Conservation (phyloP, 2,888 invertebrate genomes). For the Drosophila formosana region DNA sequence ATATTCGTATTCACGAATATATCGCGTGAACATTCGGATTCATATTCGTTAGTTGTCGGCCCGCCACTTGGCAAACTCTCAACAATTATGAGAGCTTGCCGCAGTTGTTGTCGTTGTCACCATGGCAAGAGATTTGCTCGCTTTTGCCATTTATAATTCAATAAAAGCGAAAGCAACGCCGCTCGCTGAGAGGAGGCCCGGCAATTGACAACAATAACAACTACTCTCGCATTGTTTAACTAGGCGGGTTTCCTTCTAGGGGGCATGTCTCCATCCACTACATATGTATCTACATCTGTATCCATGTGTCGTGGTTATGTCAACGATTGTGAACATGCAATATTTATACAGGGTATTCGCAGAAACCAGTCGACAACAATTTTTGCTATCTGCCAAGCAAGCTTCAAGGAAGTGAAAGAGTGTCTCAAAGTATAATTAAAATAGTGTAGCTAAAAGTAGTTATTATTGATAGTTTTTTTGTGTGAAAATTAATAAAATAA, state of each 20-base stretch:
- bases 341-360: conserved; percentile 31
- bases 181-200: conserved; percentile 65
- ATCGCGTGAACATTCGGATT: conserved; percentile 49
- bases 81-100: conserved; percentile 33
- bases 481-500: too few species aligned
- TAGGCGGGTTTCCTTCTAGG: conserved; percentile 62
- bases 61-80: conserved; percentile 67
- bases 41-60: conserved; percentile 50
- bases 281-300: background rate
- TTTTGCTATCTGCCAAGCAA: background rate
- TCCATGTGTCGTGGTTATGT: conserved; percentile 16
- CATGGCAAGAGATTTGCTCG: conserved; percentile 68
- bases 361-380: background rate
- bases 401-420: background rate
- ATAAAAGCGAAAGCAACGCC: conserved; percentile 70
- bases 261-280: conserved; percentile 17
- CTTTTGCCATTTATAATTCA: conserved; percentile 53
- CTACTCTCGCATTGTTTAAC: conserved; percentile 15
- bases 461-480: too few species aligned
- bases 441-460: too few species aligned
- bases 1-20: conserved; percentile 38
- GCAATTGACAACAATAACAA: conserved; percentile 66
- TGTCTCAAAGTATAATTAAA: too few species aligned
- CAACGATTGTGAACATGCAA: conserved; percentile 16
- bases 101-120: conserved; percentile 57